Evolutionary conservation across 2,888 invertebrate genomes (phyloP).

Genomic region (Caenorhabditis zanzibari): DNA sequence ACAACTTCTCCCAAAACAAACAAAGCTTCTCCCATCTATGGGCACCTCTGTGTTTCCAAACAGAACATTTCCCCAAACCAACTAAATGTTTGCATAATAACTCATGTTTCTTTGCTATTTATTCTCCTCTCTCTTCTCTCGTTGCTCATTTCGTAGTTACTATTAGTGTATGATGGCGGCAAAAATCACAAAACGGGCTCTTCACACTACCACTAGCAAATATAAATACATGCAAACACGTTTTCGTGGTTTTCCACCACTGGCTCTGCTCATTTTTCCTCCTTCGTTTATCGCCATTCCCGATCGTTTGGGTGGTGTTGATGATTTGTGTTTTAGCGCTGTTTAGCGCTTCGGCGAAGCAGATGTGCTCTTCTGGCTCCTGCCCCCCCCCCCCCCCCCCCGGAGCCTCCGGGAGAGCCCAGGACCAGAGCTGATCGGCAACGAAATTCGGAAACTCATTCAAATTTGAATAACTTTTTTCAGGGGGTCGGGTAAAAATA

Average conservation of each 20-base stretch:
- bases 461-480: too few species aligned
- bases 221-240: not conserved
- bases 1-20: not conserved
- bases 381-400: too few species aligned
- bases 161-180: not conserved
- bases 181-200: constrained; percentile 10
- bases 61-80: constrained; percentile 24
- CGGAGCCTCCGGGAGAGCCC: too few species aligned
- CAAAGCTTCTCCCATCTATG: constrained; percentile 11
- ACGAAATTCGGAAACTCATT: too few species aligned
- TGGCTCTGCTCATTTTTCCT: too few species aligned
- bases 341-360: not conserved
- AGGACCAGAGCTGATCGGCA: too few species aligned
- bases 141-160: constrained; percentile 17
- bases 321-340: constrained; percentile 21
- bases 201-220: too few species aligned
- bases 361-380: constrained; percentile 18
- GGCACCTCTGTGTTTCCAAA: constrained; percentile 31
- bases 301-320: constrained; percentile 15
- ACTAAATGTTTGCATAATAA: constrained; percentile 54
- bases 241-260: not conserved
- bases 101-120: constrained; percentile 57
- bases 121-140: constrained; percentile 18
- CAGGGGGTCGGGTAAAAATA: too few species aligned
- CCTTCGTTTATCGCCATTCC: constrained; percentile 19